Evolutionary conservation across 2,113 vertebrate genomes (phyloP), one percentile per base, ranked within the genome.

Genomic region (Pan paniscus): DNA sequence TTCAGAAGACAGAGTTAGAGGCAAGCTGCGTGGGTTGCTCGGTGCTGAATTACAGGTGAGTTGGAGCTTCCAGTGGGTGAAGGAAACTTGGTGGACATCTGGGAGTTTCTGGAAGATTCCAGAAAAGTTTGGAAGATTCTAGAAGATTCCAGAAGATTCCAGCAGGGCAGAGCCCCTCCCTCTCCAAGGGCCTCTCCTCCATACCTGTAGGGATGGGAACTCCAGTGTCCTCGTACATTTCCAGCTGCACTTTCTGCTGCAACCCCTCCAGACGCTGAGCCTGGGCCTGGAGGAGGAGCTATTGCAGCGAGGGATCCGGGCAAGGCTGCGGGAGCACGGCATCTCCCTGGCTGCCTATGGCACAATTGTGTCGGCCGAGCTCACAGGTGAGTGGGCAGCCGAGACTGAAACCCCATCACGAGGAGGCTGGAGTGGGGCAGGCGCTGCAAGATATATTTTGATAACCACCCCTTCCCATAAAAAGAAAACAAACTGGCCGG

Each of bases 21-120:
- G 96, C 98, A 90, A 98, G 98, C 96, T 99, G 99, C 46, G 84
- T 98, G 0, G 98, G 98, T 64, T 99, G 99, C 97, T 98, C 98
- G 5, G 98, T 99, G 88, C 98, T 99, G 86, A 98, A 99, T 50
- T 99, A 99, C 98, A 99, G 99, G 99, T 99, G 97, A 98, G 99
- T 94, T 6, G 0, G 52, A 17, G 32, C 78, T 46, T 16, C 73
- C 35, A 22, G 1, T 5, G 12, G 43, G 40, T 1, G 1, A 4
- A 38, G 52, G 38, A 7, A 3, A 2, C 40, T 50, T 7, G 35
- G 55, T 17, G 20, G n/a, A 25, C 16, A 13, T 64, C 43, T 9
- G 12, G 13, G 38, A n/a, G 43, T 0, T 32, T 68, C 50, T n/a
- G 67, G 40, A 59, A n/a, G 68, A 18, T 23, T 92, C 76, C 80